Evolutionary conservation across 2,888 invertebrate species (phyloP).

Genomic region (Aphodius granarius): DNA sequence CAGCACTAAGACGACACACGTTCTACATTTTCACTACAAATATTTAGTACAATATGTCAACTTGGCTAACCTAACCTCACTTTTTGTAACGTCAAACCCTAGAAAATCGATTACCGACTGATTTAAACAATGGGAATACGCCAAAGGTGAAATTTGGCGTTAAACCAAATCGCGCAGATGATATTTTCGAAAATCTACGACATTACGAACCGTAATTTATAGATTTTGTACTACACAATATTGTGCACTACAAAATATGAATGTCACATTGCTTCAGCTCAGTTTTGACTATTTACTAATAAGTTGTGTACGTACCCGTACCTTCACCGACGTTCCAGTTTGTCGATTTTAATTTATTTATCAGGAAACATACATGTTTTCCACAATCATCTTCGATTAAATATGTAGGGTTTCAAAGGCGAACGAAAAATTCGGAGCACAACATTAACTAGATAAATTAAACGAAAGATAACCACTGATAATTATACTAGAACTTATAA

Average conservation of each 20-base stretch:
- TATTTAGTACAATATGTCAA: slow-evolving; percentile 20
- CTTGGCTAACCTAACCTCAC: slow-evolving; percentile 19
- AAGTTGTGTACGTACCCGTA: background rate
- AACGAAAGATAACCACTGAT: background rate
- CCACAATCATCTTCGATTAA: background rate
- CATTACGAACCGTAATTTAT: background rate
- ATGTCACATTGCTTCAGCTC: background rate
- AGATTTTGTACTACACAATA: background rate
- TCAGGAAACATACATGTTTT: background rate
- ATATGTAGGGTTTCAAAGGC: background rate
- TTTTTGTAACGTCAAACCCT: slow-evolving; percentile 5
- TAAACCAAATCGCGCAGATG: background rate
- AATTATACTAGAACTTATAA: background rate
- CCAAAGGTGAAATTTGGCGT: background rate
- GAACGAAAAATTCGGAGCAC: background rate
- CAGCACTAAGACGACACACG: background rate
- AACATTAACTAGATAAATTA: background rate
- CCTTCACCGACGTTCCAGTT: background rate
- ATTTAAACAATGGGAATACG: background rate
- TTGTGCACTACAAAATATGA: background rate
- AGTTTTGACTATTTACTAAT: background rate
- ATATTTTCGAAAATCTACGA: background rate
- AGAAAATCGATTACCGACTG: background rate
- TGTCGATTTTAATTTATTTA: background rate
- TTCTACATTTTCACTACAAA: background rate